These are phyloP conservation scores for Malthinus seriepunctatus DNA, from an alignment of 2,888 invertebrate species.

Conservation along the genomic window DNA sequence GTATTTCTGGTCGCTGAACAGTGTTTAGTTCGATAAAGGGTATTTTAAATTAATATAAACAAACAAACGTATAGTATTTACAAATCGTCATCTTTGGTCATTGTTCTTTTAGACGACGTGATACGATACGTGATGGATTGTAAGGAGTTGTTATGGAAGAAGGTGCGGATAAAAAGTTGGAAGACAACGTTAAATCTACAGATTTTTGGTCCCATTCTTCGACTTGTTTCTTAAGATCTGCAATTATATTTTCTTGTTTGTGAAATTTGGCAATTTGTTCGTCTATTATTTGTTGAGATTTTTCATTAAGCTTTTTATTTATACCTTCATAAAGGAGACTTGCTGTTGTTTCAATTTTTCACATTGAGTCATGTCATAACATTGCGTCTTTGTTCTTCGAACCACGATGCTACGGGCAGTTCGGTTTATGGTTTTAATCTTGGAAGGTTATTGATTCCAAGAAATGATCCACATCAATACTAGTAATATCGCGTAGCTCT, in stretches of 20 bases:
- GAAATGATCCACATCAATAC: conserved; percentile 96
- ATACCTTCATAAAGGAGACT: conserved; percentile 48
- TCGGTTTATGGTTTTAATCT: conserved; percentile 42
- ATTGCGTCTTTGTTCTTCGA: neutral
- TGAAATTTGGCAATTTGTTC: conserved; percentile 60
- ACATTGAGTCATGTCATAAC: neutral
- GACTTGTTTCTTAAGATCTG: conserved; percentile 72
- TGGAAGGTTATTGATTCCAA: conserved; percentile 85
- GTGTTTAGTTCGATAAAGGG: too few species aligned
- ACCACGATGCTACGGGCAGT: neutral
- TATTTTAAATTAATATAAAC: too few species aligned
- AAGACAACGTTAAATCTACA: conserved; percentile 44
- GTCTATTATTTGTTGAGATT: conserved; percentile 60
- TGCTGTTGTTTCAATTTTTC: neutral
- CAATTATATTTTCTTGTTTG: conserved; percentile 61
- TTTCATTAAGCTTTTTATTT: conserved; percentile 56
- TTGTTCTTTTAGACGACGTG: conserved; percentile 49
- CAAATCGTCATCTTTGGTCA: conserved; percentile 38
- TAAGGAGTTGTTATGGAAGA: conserved; percentile 11
- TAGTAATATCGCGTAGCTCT: conserved; percentile 88
- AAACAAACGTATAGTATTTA: too few species aligned
- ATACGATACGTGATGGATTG: conserved; percentile 33
- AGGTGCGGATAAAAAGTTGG: neutral
- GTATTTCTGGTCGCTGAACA: too few species aligned
- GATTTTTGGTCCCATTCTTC: conserved; percentile 74